Base-by-base conservation (phyloP, 2,797 vertebrate genomes). In the Sitta carolinensis region DNA sequence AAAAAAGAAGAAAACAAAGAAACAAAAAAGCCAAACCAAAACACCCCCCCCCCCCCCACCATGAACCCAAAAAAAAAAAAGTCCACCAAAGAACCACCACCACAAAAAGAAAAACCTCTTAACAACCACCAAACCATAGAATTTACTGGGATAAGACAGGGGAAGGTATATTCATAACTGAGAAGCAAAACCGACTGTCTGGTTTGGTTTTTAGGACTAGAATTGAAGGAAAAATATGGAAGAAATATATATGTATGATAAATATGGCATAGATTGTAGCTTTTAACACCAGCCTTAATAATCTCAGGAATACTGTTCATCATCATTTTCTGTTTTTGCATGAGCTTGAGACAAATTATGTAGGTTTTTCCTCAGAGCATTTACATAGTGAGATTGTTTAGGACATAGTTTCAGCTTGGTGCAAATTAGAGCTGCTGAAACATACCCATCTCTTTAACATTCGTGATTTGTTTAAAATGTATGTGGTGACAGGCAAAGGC, bases 41-140 rank as follows among this genome's bases (percentile, higher is more conserved):
- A 6, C 21, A 3, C 29, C 5, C 38, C 7, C 7, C 8, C 13
- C 3, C 9, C 8, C 13, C 3, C 9, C 11, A 1, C 5, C 11
- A 30, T 17, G 17, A 47, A 18, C 9, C 4, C 11, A 34, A 54
- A 29, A 34, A 38, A 26, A 27, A 47, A 34, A 8, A 21, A 10
- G 2, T 2, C 3, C 32, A n/a, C 29, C 7, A n/a, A n/a, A 29
- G 11, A 51, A 25, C 18, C 7, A 36, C 5, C 13, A 38, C 7
- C 16, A 7, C 16, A 5, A 47, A 63, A n/a, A 50, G 40, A 21
- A 16, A 1, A 2, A 1, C 0, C 12, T 11, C 18, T 3, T 62
- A 26, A 32, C 13, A 40, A 22, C 14, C 20, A 50, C 25, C 36
- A 81, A 57, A 34, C 9, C 5, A 17, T 17, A 26, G 77, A 51